A percentile compares a stretch with the other conserved stretches of the same genome.
phyloP scores from a whole-genome alignment of 2,797 vertebrate species.

The Ceryle rudis region DNA sequence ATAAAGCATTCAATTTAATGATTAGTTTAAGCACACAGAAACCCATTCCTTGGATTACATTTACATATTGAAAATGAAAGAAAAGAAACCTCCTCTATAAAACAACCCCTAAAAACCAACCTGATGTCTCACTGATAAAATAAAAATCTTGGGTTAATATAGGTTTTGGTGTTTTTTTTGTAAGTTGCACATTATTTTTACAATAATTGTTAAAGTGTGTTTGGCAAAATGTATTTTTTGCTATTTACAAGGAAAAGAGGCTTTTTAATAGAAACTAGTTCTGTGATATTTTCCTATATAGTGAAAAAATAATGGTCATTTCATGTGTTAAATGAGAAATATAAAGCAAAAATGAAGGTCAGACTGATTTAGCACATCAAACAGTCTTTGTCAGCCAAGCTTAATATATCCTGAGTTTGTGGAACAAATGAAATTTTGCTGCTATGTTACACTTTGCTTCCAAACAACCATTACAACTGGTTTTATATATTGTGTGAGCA shows the following conservation, averaged over 20 bases:
- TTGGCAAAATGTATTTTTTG: constrained; percentile 10
- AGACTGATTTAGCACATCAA: constrained; percentile 88
- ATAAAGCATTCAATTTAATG: constrained; percentile 66
- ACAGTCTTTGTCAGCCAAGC: constrained; percentile 88
- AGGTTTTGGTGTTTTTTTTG: neutral
- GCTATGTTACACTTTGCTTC: constrained; percentile 87
- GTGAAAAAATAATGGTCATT: constrained; percentile 83
- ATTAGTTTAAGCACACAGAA: constrained; percentile 64
- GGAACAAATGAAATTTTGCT: constrained; percentile 92
- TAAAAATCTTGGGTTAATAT: neutral
- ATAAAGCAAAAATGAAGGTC: constrained; percentile 91
- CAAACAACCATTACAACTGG: constrained; percentile 89
- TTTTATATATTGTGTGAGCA: constrained; percentile 91
- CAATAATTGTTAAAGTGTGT: constrained; percentile 29
- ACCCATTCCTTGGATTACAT: constrained; percentile 42
- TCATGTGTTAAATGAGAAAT: constrained; percentile 89
- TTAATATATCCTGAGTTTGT: constrained; percentile 92
- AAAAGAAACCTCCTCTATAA: neutral
- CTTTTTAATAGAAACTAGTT: constrained; percentile 69
- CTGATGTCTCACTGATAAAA: neutral
- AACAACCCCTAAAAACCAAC: neutral
- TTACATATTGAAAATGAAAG: constrained; percentile 34
- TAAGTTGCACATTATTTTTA: neutral
- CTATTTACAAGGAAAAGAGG: neutral
- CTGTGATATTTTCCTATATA: constrained; percentile 76